These are phyloP conservation scores for Hetaerina titia DNA, from an alignment of 2,888 invertebrate genomes.

Conservation along the genomic window DNA sequence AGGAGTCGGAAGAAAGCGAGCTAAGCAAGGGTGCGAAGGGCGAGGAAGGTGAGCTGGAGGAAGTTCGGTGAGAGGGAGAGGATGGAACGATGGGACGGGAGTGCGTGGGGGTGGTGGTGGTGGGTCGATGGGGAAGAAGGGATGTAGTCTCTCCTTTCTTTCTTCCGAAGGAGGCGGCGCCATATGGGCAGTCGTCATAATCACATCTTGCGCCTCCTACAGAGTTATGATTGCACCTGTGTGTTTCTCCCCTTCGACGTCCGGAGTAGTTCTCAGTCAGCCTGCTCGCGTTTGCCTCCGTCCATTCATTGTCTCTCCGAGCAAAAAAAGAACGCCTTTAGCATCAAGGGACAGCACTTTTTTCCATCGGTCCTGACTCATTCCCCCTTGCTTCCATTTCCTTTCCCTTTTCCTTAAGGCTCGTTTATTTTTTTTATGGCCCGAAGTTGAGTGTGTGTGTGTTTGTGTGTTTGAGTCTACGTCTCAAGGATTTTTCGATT, in stretches of 20 bases:
- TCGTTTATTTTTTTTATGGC: background rate
- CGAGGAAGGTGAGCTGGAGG: background rate
- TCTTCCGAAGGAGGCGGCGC: background rate
- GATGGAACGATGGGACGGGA: background rate
- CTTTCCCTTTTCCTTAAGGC: background rate
- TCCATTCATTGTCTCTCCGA: conserved; percentile 15
- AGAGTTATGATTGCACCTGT: conserved; percentile 58
- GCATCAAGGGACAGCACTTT: background rate
- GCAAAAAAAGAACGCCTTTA: background rate
- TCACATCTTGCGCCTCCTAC: conserved; percentile 41
- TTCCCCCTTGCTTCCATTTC: background rate
- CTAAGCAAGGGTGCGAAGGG: background rate
- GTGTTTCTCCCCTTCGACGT: background rate
- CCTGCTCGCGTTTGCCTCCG: background rate
- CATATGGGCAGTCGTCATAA: conserved; percentile 65
- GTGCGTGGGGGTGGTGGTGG: background rate
- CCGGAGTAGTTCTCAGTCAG: background rate
- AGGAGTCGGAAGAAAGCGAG: background rate
- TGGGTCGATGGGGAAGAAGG: background rate
- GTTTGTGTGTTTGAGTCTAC: background rate
- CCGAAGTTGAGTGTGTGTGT: background rate
- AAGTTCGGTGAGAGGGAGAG: background rate
- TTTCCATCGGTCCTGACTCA: background rate
- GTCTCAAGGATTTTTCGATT: background rate
- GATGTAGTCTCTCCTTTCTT: background rate